phyloP scores from a whole-genome alignment of 2,797 vertebrate genomes.

The Chelmon rostratus region DNA sequence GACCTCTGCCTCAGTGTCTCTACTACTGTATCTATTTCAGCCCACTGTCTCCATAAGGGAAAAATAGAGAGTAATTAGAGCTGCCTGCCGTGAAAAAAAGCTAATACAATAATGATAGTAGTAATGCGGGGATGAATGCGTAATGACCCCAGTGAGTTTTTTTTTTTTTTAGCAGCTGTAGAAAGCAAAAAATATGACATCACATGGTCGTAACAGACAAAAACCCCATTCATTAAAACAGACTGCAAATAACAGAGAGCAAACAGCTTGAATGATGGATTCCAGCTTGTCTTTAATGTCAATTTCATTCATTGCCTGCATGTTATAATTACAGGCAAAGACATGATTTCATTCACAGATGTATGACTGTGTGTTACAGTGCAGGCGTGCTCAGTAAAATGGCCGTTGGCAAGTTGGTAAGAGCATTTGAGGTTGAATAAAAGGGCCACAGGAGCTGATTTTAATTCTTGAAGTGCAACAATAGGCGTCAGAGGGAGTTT shows the following conservation, averaged over 20 bases:
- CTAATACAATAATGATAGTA: not conserved
- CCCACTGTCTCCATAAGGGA: slow-evolving; percentile 7
- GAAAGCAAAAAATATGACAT: not conserved
- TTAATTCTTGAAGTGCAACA: slow-evolving; percentile 36
- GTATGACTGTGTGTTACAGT: not conserved
- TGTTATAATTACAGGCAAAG: slow-evolving; percentile 24
- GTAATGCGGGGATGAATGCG: slow-evolving; percentile 7
- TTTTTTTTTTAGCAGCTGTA: not conserved
- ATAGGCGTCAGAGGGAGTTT: slow-evolving; percentile 25
- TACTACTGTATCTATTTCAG: slow-evolving; percentile 9
- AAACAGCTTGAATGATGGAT: not conserved
- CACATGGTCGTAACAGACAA: not conserved
- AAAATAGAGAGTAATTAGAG: slow-evolving; percentile 17
- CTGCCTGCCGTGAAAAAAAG: slow-evolving; percentile 1
- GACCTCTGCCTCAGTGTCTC: not conserved
- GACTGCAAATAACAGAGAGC: slow-evolving; percentile 1
- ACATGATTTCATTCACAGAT: not conserved
- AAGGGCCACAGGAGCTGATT: slow-evolving; percentile 25
- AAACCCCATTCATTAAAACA: not conserved
- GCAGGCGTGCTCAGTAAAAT: slow-evolving; percentile 22
- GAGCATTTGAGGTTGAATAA: slow-evolving; percentile 42
- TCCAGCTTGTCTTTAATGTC: slow-evolving; percentile 13
- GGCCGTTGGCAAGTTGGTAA: slow-evolving; percentile 12
- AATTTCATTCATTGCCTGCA: slow-evolving; percentile 4
- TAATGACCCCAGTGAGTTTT: not conserved